These are phyloP conservation scores for Danio choprae DNA, from an alignment of 2,797 vertebrate genomes.

Conservation along the genomic window DNA sequence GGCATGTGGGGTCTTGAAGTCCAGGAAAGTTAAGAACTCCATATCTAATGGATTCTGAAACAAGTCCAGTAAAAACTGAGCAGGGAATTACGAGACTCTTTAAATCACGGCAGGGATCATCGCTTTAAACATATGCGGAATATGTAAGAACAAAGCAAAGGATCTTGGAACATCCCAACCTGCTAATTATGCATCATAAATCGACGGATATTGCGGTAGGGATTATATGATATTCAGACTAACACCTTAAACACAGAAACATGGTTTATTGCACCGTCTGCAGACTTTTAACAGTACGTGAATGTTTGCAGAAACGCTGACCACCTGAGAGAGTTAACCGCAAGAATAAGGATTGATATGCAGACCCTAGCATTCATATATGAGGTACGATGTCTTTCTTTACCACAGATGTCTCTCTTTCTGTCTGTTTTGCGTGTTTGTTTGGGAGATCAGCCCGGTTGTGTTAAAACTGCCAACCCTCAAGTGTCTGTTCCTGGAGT, in stretches of 20 bases:
- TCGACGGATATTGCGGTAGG: neutral
- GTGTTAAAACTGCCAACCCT: slow-evolving; percentile 43
- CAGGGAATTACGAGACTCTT: neutral
- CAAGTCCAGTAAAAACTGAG: neutral
- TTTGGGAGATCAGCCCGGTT: slow-evolving; percentile 30
- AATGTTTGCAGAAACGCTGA: slow-evolving; percentile 31
- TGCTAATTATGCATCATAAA: slow-evolving; percentile 25
- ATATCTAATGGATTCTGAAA: neutral
- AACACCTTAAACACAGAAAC: slow-evolving; percentile 12
- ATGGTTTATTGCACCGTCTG: neutral
- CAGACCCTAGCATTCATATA: slow-evolving; percentile 7
- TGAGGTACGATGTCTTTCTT: slow-evolving; percentile 22
- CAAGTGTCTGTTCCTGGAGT: slow-evolving; percentile 38
- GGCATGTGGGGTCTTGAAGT: too few relatives aligned
- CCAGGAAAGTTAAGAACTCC: neutral
- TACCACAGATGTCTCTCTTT: slow-evolving; percentile 17
- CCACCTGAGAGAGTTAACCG: slow-evolving; percentile 26
- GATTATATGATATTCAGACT: slow-evolving; percentile 20
- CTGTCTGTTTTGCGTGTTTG: slow-evolving; percentile 23
- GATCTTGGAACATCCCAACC: slow-evolving; percentile 18
- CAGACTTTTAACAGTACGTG: slow-evolving; percentile 9
- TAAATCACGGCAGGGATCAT: slow-evolving; percentile 9
- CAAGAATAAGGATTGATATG: slow-evolving; percentile 27
- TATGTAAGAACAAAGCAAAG: slow-evolving; percentile 8
- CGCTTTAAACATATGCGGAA: neutral